Evolutionary conservation across 2,888 invertebrate species (phyloP), one percentile per base, ranked within the genome.

Genomic region (Oscheius sp.): DNA sequence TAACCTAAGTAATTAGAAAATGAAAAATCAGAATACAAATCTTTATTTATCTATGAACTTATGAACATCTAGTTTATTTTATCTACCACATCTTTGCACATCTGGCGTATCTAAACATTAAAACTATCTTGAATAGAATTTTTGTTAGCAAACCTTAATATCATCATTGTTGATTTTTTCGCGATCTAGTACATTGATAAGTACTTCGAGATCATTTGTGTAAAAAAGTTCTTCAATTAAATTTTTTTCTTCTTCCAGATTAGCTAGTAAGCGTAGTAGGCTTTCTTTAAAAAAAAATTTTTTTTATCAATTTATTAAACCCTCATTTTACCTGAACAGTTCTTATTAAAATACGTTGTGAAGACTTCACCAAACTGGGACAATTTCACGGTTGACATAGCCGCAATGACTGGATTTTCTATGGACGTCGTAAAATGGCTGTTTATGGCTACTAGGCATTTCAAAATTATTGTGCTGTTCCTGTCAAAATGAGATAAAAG

Each of bases 181-280:
- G 34, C 77, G 29, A 3, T 67, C 69, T 6, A 77, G 39, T 10
- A 77, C 69, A 42, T 71, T 70, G 1, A 70, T 66, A 46, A 77
- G 66, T 1, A 75, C 77, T 55, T 50, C 50, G 42, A 79, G 33
- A 55, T 79, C 79, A 42, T 77, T 79, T 4, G 65, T 70, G 53
- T 79, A 79, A 65, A 79, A 79, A 17, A 79, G 64, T 12, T 69
- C 67, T n/a, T 50, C 33, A 10, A 76, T 23, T 6, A 71, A 27
- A 0, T 10, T 6, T 2, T 50, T 65, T 1, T 69, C 72, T 1
- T 64, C 46, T n/a, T 27, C 29, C 25, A 57, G 37, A 23, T 27
- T 27, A 5, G 10, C 5, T 27, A 61, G 42, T 3, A 61, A 31
- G n/a, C 27, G 42, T 8, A 61, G 17, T 8, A 12, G 12, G 12